A percentile compares a stretch with the other conserved stretches of the same genome.
Conservation (phyloP, 1,140 invertebrate genomes). For the Drosophila guanche region DNA sequence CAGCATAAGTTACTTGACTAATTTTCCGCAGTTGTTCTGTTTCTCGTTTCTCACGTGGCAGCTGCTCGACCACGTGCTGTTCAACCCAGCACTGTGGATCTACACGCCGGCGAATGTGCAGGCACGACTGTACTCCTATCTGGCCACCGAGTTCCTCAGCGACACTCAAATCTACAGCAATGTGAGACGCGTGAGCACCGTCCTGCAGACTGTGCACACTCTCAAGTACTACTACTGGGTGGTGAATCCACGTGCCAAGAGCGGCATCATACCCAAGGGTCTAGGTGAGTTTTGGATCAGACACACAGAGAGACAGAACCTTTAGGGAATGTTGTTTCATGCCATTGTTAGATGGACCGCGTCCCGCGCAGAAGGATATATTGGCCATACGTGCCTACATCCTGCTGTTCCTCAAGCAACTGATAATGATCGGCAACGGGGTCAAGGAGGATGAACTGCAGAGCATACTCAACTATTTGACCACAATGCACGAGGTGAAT, state of each 20-base stretch:
- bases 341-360: constrained; percentile 91
- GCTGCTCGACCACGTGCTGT: constrained; percentile 98
- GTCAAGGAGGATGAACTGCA: constrained; percentile 99
- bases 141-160: constrained; percentile 98
- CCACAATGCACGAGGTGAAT: constrained; percentile 96
- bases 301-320: too few relatives aligned
- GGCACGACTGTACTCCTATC: constrained; percentile 97
- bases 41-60: constrained; percentile 93
- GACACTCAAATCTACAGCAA: constrained; percentile 99
- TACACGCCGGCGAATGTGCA: constrained; percentile 98
- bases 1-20: constrained; percentile 82
- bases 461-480: constrained; percentile 98
- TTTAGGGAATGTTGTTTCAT: not conserved
- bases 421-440: constrained; percentile 98
- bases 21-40: constrained; percentile 88
- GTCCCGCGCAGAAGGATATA: constrained; percentile 97
- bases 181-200: constrained; percentile 97
- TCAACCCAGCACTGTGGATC: constrained; percentile 99
- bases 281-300: constrained; percentile 88
- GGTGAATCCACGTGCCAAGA: constrained; percentile 96
- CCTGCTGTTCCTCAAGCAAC: constrained; percentile 96
- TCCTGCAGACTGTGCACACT: constrained; percentile 98
- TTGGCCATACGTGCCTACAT: constrained; percentile 97
- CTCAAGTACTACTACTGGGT: constrained; percentile 99
- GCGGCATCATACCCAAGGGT: constrained; percentile 97